phyloP scores from a whole-genome alignment of 2,888 invertebrate genomes.

The Elgonia sp. region DNA sequence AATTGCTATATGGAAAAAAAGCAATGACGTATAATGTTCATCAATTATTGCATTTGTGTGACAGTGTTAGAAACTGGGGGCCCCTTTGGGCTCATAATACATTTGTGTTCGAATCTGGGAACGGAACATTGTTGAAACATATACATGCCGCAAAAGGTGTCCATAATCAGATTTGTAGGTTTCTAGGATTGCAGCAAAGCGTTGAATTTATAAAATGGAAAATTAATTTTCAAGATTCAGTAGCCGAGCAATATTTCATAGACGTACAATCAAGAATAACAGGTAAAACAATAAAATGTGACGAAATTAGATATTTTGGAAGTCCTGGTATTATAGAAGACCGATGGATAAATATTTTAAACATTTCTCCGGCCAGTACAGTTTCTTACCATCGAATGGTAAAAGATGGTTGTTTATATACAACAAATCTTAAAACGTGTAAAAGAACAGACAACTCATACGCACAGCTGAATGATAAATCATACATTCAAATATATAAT shows the following conservation, averaged over 20 bases:
- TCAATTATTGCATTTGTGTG: too few relatives aligned
- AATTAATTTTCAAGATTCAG: background rate
- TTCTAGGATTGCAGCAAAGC: conserved; percentile 17
- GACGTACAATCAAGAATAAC: conserved; percentile 10
- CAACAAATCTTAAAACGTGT: background rate
- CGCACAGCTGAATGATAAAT: background rate
- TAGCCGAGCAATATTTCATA: conserved; percentile 17
- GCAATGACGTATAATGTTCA: background rate
- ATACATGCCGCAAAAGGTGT: conserved; percentile 32
- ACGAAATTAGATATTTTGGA: conserved; percentile 26
- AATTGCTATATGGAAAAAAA: background rate
- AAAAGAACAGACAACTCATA: background rate
- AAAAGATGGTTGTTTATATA: background rate
- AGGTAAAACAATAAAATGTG: conserved; percentile 14
- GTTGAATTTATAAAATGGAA: conserved; percentile 16
- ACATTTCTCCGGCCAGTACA: background rate
- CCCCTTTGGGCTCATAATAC: conserved; percentile 15
- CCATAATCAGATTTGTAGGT: conserved; percentile 31
- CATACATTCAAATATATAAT: too few relatives aligned
- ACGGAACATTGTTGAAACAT: conserved; percentile 6
- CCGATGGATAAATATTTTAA: conserved; percentile 10
- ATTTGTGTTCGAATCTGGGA: conserved; percentile 33
- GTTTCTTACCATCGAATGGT: background rate
- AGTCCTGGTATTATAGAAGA: conserved; percentile 1
- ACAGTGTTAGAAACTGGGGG: too few relatives aligned